Conservation (phyloP, 2,888 invertebrate genomes). For the Dynastes maya region DNA sequence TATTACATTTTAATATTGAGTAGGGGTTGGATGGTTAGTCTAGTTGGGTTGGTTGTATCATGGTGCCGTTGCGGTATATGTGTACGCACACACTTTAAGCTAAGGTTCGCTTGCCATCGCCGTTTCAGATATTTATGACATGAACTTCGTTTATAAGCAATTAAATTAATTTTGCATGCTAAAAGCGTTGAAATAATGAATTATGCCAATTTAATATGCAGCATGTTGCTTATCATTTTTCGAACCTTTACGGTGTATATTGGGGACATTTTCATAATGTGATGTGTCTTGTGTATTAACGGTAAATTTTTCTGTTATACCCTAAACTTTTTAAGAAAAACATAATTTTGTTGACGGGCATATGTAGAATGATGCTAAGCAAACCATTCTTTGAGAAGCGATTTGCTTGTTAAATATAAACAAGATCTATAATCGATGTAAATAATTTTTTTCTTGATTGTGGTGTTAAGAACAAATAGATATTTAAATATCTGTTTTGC, state of each 20-base stretch:
- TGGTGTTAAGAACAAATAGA: too few species aligned
- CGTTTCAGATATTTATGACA: constrained; percentile 50
- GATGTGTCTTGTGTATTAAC: too few species aligned
- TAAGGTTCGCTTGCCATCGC: constrained; percentile 42
- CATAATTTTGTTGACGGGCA: too few species aligned
- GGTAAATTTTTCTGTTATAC: too few species aligned
- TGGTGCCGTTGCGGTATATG: constrained; percentile 36
- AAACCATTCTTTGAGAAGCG: too few species aligned
- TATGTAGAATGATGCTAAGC: too few species aligned
- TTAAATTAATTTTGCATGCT: constrained; percentile 47
- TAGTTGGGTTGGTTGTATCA: constrained; percentile 46
- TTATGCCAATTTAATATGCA: constrained; percentile 11
- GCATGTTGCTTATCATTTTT: not conserved
- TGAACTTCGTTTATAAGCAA: constrained; percentile 49
- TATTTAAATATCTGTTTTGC: too few species aligned
- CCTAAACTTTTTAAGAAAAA: not conserved
- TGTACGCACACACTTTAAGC: constrained; percentile 41
- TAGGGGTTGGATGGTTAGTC: constrained; percentile 47
- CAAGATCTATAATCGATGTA: too few species aligned
- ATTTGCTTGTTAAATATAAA: too few species aligned
- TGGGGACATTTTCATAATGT: too few species aligned
- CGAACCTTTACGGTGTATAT: too few species aligned
- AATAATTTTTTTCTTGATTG: too few species aligned
- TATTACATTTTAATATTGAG: constrained; percentile 57
- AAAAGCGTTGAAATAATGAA: constrained; percentile 41